These are phyloP conservation scores for Xanthia icteritia DNA, from an alignment of 2,888 invertebrate species.

Conservation along the genomic window DNA sequence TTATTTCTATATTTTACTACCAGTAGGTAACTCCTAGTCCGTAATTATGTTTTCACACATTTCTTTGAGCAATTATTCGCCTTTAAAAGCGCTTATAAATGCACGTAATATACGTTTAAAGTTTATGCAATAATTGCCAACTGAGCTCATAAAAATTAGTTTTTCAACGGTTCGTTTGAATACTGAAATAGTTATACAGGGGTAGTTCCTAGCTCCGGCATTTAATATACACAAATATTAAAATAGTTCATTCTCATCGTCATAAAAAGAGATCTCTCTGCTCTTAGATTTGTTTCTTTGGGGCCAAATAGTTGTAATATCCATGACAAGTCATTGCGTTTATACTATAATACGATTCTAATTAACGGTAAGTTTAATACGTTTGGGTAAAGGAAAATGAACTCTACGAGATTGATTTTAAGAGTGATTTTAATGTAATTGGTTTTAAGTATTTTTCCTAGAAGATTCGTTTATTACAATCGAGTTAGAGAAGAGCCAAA, in stretches of 20 bases:
- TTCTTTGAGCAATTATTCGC: conserved; percentile 50
- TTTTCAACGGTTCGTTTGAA: conserved; percentile 47
- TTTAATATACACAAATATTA: conserved; percentile 72
- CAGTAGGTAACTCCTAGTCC: conserved; percentile 61
- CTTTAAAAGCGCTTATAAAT: conserved; percentile 50
- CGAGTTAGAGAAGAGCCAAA: conserved; percentile 78
- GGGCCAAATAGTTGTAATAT: conserved; percentile 88
- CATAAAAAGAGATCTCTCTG: conserved; percentile 80
- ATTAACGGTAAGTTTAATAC: conserved; percentile 62
- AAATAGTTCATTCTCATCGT: conserved; percentile 65
- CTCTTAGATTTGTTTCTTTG: conserved; percentile 85
- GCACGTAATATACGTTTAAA: conserved; percentile 37
- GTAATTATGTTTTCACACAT: conserved; percentile 50
- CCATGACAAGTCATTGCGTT: conserved; percentile 88
- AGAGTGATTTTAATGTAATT: conserved; percentile 70
- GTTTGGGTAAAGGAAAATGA: conserved; percentile 69
- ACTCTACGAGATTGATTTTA: conserved; percentile 71
- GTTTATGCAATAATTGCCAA: conserved; percentile 54
- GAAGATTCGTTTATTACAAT: conserved; percentile 68
- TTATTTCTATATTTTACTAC: conserved; percentile 47
- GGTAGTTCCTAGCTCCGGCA: conserved; percentile 77
- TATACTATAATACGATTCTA: conserved; percentile 69
- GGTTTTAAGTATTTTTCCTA: conserved; percentile 66
- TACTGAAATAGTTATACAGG: conserved; percentile 47
- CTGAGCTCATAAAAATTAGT: conserved; percentile 39